Evolutionary conservation across 2,888 invertebrate species (phyloP).

Genomic region (Erebia palarica): DNA sequence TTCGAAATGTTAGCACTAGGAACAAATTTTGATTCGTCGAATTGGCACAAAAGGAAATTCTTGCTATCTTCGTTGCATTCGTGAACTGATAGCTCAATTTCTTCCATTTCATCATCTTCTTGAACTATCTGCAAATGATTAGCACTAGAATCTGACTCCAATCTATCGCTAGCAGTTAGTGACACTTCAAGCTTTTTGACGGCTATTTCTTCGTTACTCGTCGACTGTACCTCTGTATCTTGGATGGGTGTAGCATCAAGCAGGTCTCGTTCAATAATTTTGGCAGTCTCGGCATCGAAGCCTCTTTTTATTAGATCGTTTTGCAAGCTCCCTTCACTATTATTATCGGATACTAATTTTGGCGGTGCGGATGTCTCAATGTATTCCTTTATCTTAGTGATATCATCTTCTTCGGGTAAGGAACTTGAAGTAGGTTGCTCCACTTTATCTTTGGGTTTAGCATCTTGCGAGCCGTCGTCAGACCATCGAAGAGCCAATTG

Average conservation of each 20-base stretch:
- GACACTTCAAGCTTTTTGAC: slow-evolving; percentile 20
- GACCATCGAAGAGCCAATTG: slow-evolving; percentile 67
- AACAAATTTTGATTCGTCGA: slow-evolving; percentile 52
- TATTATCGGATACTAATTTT: slow-evolving; percentile 38
- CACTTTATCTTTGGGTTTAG: slow-evolving; percentile 52
- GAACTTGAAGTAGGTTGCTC: slow-evolving; percentile 29
- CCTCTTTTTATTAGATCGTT: slow-evolving; percentile 69
- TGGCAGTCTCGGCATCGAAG: slow-evolving; percentile 73
- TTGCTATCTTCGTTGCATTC: slow-evolving; percentile 63
- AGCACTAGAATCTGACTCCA: slow-evolving; percentile 37
- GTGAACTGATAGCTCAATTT: slow-evolving; percentile 60
- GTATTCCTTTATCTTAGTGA: slow-evolving; percentile 68
- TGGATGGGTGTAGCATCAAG: slow-evolving; percentile 56
- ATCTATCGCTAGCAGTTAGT: slow-evolving; percentile 42
- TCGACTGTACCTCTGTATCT: slow-evolving; percentile 36
- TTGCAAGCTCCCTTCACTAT: slow-evolving; percentile 56
- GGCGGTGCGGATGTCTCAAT: slow-evolving; percentile 54
- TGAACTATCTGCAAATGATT: slow-evolving; percentile 51
- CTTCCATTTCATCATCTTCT: slow-evolving; percentile 57
- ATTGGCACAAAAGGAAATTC: slow-evolving; percentile 57
- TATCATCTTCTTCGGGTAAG: slow-evolving; percentile 62
- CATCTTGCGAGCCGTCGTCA: slow-evolving; percentile 69
- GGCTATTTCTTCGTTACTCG: slow-evolving; percentile 24
- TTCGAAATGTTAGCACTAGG: slow-evolving; percentile 47
- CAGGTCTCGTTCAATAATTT: slow-evolving; percentile 73